phyloP scores from a whole-genome alignment of 2,797 vertebrate species.

The Dendrocincla tyrannina region DNA sequence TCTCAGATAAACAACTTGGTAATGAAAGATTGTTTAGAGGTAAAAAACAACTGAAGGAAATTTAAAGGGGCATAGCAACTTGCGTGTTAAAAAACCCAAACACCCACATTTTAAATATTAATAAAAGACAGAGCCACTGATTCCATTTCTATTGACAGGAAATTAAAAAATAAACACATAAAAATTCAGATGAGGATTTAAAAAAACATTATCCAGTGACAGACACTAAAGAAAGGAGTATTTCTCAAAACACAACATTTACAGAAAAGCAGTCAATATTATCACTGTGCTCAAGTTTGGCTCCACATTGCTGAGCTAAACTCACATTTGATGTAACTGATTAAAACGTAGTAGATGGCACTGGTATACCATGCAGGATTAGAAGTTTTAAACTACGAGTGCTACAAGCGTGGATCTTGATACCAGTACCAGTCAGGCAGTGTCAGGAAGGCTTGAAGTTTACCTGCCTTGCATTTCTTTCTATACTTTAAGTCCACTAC shows the following conservation, averaged over 20 bases:
- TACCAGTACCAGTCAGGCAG: background rate
- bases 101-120: constrained; percentile 19
- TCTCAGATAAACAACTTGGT: constrained; percentile 62
- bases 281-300: background rate
- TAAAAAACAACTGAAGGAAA: constrained; percentile 29
- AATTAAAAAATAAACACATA: constrained; percentile 44
- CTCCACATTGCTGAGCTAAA: background rate
- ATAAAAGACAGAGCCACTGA: background rate
- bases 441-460: background rate
- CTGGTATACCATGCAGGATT: background rate
- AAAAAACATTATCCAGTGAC: background rate
- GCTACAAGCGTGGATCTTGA: background rate
- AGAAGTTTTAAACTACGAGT: background rate
- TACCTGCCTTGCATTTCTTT: background rate
- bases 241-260: background rate
- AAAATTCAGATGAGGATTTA: constrained; percentile 18
- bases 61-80: constrained; percentile 30
- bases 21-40: constrained; percentile 60
- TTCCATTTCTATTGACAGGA: background rate
- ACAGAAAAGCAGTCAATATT: constrained; percentile 6
- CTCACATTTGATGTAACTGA: background rate
- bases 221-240: background rate
- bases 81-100: background rate
- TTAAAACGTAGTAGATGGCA: background rate
- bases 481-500: background rate